Base-by-base conservation (phyloP, 2,797 vertebrate genomes). In the Neosilurus mollespiculum region DNA sequence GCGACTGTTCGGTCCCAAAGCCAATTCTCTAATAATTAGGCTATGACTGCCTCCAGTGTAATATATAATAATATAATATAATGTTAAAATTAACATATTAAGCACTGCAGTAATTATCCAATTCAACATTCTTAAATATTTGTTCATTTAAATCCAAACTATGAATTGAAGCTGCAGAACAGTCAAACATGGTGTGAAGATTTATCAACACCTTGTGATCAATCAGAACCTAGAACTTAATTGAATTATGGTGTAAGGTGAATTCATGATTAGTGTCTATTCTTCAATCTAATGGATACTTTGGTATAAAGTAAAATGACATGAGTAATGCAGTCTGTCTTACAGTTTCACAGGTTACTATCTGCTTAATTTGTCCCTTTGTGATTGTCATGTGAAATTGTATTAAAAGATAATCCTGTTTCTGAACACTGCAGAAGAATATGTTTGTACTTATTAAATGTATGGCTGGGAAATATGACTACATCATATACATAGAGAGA, bases 321-420 rank as follows among this genome's bases (percentile, higher is more conserved):
- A 92, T 67, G 86, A 77, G 80, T 92, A 94, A 94, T 93, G 90
- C 90, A 90, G 80, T 90, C 88, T 78, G 84, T 88, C 87, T 85
- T 14, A 87, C 86, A 20, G 84, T 80, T 81, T 89, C 87, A 78
- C 76, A 86, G 89, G 86, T 89, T 90, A 90, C 93, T 92, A 92
- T 90, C 92, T 90, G 87, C 86, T 90, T 91, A 92, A 92, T 93
- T 92, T 82, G 90, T 90, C 90, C 87, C 83, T 88, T 90, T 93
- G 92, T 95, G 93, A 94, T 94, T 94, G 92, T 88, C 2, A 62
- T 76, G 89, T 85, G 86, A 90, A 93, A 93, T 92, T 92, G 92
- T 93, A 71, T 51, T 51, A 37, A 71, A 51, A 51, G 43, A 51
- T 70, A 37, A 70, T 37, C 65, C 3, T 70, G n/a, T 18, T 72